Conservation (phyloP, 2,888 invertebrate species). For the Caenorhabditis sinica region DNA sequence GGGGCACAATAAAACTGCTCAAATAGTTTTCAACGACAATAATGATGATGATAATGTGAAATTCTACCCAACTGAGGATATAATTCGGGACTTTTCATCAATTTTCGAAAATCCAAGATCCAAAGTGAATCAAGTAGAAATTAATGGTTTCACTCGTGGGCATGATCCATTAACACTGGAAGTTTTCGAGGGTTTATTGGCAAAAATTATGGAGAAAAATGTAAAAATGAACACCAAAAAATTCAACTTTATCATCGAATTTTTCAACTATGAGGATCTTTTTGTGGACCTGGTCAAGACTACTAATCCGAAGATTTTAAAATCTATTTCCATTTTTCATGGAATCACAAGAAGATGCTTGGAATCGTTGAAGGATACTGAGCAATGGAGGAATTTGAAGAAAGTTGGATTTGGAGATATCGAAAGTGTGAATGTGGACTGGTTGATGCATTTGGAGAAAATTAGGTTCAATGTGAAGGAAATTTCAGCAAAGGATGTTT, state of each 20-base stretch:
- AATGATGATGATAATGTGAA: not conserved
- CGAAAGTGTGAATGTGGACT: not conserved
- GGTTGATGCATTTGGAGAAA: not conserved
- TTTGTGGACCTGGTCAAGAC: not conserved
- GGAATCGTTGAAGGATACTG: not conserved
- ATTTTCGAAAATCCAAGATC: not conserved
- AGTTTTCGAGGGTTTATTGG: not conserved
- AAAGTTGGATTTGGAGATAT: constrained; percentile 26
- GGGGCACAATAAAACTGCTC: not conserved
- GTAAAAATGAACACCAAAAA: not conserved
- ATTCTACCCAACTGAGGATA: not conserved
- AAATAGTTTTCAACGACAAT: not conserved
- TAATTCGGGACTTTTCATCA: not conserved
- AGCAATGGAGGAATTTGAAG: constrained; percentile 5
- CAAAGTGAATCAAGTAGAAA: not conserved
- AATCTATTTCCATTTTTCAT: not conserved
- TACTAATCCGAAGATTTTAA: not conserved
- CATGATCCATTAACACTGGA: not conserved
- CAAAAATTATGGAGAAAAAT: not conserved
- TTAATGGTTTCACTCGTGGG: not conserved
- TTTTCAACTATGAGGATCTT: not conserved
- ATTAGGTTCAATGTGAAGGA: constrained; percentile 1
- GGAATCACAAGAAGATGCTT: not conserved
- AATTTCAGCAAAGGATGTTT: not conserved
- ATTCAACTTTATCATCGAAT: not conserved